A percentile compares a stretch with the other conserved stretches of the same genome.
Evolutionary conservation across 1,140 invertebrate species (phyloP).

Genomic region (Scaptomyza pallida): DNA sequence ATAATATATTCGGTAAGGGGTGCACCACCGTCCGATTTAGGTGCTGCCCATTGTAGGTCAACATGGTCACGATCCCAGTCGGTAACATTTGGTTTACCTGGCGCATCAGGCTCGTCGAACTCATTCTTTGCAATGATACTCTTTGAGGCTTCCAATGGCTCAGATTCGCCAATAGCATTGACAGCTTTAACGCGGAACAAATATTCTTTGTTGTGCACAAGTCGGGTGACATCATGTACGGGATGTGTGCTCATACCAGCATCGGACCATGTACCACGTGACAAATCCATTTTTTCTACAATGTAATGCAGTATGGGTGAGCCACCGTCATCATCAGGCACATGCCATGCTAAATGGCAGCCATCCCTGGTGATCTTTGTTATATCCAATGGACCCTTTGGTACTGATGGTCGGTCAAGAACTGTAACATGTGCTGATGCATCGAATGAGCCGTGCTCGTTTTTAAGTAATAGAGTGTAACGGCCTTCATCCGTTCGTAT

Average conservation of each 20-base stretch:
- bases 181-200: slow-evolving; percentile 96
- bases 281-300: slow-evolving; percentile 98
- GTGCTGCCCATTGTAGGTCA: slow-evolving; percentile 94
- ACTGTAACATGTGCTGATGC: slow-evolving; percentile 94
- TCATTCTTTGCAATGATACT: slow-evolving; percentile 97
- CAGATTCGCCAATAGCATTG: slow-evolving; percentile 97
- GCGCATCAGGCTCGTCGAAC: slow-evolving; percentile 95
- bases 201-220: slow-evolving; percentile 97
- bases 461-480: slow-evolving; percentile 93
- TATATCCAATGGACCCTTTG: slow-evolving; percentile 94
- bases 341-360: slow-evolving; percentile 92
- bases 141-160: slow-evolving; percentile 92
- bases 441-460: slow-evolving; percentile 92
- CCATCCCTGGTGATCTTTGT: slow-evolving; percentile 95
- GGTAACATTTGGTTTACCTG: slow-evolving; percentile 93
- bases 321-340: slow-evolving; percentile 95
- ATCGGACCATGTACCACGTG: slow-evolving; percentile 97
- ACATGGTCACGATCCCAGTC: slow-evolving; percentile 98
- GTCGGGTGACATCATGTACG: slow-evolving; percentile 92
- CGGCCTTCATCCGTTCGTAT: slow-evolving; percentile 92
- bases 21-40: slow-evolving; percentile 94
- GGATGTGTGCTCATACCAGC: slow-evolving; percentile 94
- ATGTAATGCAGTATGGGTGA: slow-evolving; percentile 98
- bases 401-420: slow-evolving; percentile 93
- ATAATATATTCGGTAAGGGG: slow-evolving; percentile 97